phyloP scores from a whole-genome alignment of 2,797 vertebrate species.

The Anguilla anguilla region DNA sequence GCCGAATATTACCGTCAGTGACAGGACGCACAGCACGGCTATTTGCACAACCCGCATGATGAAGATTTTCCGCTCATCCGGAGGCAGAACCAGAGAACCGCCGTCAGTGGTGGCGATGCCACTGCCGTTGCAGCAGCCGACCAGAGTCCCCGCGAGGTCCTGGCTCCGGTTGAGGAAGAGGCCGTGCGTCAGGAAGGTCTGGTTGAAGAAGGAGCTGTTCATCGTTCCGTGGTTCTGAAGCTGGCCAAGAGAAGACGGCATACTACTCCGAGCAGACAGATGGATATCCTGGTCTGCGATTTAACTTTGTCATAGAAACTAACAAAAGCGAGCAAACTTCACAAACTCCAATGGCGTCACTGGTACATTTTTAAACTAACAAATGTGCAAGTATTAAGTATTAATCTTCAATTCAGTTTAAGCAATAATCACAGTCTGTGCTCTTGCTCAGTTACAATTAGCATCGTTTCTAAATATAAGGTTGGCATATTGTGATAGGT shows the following conservation, averaged over 20 bases:
- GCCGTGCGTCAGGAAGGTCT: slow-evolving; percentile 75
- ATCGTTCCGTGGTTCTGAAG: slow-evolving; percentile 61
- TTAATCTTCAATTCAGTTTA: background rate
- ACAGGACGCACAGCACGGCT: slow-evolving; percentile 92
- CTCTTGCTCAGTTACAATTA: background rate
- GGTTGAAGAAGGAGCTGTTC: slow-evolving; percentile 87
- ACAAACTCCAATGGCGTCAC: background rate
- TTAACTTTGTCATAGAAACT: slow-evolving; percentile 4
- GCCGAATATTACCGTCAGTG: slow-evolving; percentile 93
- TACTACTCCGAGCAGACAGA: background rate
- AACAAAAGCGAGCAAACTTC: background rate
- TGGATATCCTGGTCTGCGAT: background rate
- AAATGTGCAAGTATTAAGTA: background rate
- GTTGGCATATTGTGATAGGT: background rate
- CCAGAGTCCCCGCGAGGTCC: slow-evolving; percentile 78
- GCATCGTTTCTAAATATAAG: slow-evolving; percentile 21
- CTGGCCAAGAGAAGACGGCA: background rate
- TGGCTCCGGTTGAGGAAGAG: slow-evolving; percentile 72
- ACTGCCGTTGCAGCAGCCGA: slow-evolving; percentile 83
- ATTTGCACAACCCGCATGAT: slow-evolving; percentile 93
- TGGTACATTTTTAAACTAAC: background rate
- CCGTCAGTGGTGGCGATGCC: slow-evolving; percentile 80
- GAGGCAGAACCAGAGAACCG: slow-evolving; percentile 74
- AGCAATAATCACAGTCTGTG: background rate
- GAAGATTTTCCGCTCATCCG: slow-evolving; percentile 90